phyloP scores from a whole-genome alignment of 2,797 vertebrate genomes.

The Glossophaga mutica region DNA sequence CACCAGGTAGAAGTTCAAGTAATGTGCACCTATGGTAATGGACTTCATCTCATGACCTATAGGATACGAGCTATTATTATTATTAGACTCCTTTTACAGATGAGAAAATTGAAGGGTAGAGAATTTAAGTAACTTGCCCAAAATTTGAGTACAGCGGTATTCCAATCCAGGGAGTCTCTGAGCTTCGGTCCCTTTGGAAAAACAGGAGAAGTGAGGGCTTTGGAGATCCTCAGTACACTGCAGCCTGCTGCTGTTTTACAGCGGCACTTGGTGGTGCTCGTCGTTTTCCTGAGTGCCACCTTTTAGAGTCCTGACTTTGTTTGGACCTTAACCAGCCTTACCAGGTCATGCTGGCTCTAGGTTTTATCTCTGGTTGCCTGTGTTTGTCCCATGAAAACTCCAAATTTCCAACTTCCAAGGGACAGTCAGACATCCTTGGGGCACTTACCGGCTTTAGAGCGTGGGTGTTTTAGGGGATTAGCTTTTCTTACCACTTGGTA shows the following conservation, averaged over 20 bases:
- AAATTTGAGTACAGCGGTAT: not conserved
- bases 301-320: not conserved
- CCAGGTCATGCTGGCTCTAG: not conserved
- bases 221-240: no score
- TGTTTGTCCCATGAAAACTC: not conserved
- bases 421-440: not conserved
- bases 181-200: not conserved
- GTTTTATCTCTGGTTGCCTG: not conserved
- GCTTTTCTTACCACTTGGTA: not conserved
- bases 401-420: not conserved
- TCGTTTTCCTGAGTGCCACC: not conserved
- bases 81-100: not conserved
- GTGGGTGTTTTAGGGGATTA: not conserved
- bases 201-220: not conserved
- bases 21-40: not conserved
- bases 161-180: not conserved
- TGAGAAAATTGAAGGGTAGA: not conserved
- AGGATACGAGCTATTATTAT: not conserved
- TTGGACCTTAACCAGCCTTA: not conserved
- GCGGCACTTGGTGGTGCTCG: not conserved
- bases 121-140: not conserved
- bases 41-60: not conserved
- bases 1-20: not conserved
- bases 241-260: not conserved
- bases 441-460: not conserved